Percentiles rank a stretch among this genome's conserved stretches.
phyloP scores from a whole-genome alignment of 2,888 invertebrate genomes.

The Pterostichus niger region DNA sequence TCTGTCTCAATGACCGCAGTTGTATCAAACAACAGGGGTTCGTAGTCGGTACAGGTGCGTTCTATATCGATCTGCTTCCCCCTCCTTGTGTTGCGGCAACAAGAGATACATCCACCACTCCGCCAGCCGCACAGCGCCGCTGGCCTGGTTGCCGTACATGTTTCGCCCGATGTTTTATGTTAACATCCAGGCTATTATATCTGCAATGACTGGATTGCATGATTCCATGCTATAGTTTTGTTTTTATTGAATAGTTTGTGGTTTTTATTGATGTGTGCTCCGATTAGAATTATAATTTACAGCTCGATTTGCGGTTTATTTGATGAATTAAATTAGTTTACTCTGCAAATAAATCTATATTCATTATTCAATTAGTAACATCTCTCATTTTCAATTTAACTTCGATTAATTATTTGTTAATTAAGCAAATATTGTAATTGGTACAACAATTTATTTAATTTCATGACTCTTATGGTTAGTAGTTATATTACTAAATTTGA shows the following conservation, averaged over 20 bases:
- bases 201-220: slow-evolving; percentile 14
- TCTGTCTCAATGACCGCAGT: slow-evolving; percentile 17
- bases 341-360: slow-evolving; percentile 27
- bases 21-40: slow-evolving; percentile 20
- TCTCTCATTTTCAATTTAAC: too few relatives aligned
- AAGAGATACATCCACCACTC: neutral
- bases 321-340: slow-evolving; percentile 23
- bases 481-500: too few relatives aligned
- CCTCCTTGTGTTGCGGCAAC: neutral
- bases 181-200: neutral
- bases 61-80: slow-evolving; percentile 27
- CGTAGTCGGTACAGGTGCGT: slow-evolving; percentile 32
- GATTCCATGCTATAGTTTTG: slow-evolving; percentile 5
- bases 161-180: neutral
- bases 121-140: neutral
- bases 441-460: too few relatives aligned
- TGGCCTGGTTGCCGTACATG: neutral
- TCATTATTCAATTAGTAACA: slow-evolving; percentile 6
- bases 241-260: slow-evolving; percentile 33
- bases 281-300: slow-evolving; percentile 5
- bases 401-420: too few relatives aligned
- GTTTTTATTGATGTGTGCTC: slow-evolving; percentile 20
- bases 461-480: too few relatives aligned
- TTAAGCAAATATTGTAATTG: too few relatives aligned
- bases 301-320: neutral